A percentile compares a stretch with the other conserved stretches of the same genome.
Conservation (phyloP, 2,888 invertebrate species). For the Oithona nana region DNA sequence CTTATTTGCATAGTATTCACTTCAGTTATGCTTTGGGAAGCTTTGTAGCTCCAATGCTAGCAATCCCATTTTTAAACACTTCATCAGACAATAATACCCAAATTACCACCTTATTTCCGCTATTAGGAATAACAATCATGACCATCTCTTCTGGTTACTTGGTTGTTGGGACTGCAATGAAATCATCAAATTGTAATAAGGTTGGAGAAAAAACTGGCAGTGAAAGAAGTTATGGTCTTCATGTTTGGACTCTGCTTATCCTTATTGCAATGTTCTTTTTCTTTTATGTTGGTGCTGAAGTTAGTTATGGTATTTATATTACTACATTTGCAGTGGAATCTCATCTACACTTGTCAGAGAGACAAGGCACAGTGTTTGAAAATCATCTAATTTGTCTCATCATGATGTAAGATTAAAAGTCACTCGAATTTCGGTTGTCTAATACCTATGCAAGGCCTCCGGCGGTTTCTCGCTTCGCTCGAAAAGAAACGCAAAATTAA, state of each 20-base stretch:
- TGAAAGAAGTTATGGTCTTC: background rate
- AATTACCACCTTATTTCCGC: background rate
- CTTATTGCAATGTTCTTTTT: background rate
- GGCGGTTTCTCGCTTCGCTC: too few species aligned
- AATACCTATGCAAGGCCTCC: too few species aligned
- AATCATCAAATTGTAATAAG: background rate
- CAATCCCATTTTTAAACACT: background rate
- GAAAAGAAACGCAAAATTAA: too few species aligned
- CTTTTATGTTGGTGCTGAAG: background rate
- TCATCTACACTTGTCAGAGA: too few species aligned
- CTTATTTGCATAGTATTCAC: conserved; percentile 12
- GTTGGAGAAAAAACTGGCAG: background rate
- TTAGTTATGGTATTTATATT: background rate
- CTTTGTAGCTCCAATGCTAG: conserved; percentile 1
- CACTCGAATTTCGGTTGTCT: too few species aligned
- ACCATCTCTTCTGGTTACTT: background rate
- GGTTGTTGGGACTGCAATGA: background rate
- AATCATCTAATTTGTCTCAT: too few species aligned
- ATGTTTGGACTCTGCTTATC: background rate
- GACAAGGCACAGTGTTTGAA: too few species aligned
- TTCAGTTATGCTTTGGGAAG: conserved; percentile 3
- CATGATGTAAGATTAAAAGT: too few species aligned
- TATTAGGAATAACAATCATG: background rate
- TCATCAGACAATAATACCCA: background rate
- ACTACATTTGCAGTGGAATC: background rate